Percentiles rank a stretch among this genome's conserved stretches.
phyloP scores from a whole-genome alignment of 2,888 invertebrate genomes.

The Thecophora atra region DNA sequence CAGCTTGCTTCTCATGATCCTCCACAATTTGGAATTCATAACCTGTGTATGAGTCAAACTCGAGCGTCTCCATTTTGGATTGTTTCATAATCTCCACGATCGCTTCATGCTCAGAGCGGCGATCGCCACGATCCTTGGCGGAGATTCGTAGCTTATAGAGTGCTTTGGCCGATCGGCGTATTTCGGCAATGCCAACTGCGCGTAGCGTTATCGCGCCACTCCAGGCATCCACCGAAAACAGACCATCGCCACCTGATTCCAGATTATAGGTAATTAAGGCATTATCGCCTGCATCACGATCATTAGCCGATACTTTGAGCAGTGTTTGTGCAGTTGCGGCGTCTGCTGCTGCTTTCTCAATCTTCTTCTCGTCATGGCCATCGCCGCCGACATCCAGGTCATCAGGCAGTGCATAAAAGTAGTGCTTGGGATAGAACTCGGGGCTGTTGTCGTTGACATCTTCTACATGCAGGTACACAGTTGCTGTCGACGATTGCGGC shows the following conservation, averaged over 20 bases:
- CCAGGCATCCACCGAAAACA: slow-evolving; percentile 81
- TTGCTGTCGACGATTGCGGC: slow-evolving; percentile 89
- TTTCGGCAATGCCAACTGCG: slow-evolving; percentile 67
- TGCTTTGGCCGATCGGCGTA: slow-evolving; percentile 69
- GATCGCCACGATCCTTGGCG: slow-evolving; percentile 83
- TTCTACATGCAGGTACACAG: slow-evolving; percentile 79
- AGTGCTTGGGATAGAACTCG: slow-evolving; percentile 88
- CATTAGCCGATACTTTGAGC: slow-evolving; percentile 81
- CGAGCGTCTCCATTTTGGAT: slow-evolving; percentile 75
- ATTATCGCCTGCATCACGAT: slow-evolving; percentile 90
- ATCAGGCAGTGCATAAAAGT: slow-evolving; percentile 80
- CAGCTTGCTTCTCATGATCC: slow-evolving; percentile 74
- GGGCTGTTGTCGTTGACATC: slow-evolving; percentile 95
- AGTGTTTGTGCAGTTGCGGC: slow-evolving; percentile 69
- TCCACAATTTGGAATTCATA: slow-evolving; percentile 87
- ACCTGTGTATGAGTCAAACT: slow-evolving; percentile 79
- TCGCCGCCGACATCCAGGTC: slow-evolving; percentile 52
- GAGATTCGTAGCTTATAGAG: slow-evolving; percentile 80
- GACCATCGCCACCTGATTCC: slow-evolving; percentile 80
- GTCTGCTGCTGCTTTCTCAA: slow-evolving; percentile 37
- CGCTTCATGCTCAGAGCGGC: slow-evolving; percentile 77
- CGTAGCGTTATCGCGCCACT: slow-evolving; percentile 80
- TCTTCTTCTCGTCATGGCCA: slow-evolving; percentile 35
- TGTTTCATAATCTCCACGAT: slow-evolving; percentile 82
- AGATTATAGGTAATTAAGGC: slow-evolving; percentile 81